These are phyloP conservation scores for Hypothenemus hampei DNA, from an alignment of 1,140 invertebrate genomes.

Conservation along the genomic window DNA sequence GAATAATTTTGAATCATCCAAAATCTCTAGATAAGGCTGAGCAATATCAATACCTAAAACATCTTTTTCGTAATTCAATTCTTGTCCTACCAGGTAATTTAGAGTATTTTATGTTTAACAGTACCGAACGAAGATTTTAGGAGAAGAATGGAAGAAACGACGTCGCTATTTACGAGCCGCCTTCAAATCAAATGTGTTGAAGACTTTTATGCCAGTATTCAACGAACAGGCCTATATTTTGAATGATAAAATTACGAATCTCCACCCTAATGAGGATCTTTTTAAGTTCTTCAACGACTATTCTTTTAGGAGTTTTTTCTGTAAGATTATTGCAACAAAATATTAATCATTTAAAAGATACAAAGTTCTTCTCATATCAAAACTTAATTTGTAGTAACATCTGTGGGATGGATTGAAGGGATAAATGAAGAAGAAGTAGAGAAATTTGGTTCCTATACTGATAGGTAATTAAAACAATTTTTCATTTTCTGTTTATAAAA, in stretches of 20 bases:
- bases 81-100: neutral
- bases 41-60: neutral
- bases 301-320: conserved; percentile 2
- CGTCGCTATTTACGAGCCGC: neutral
- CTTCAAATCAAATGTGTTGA: neutral
- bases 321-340: too few species aligned
- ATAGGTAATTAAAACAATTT: too few species aligned
- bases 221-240: neutral
- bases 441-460: too few species aligned
- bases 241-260: neutral
- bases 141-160: neutral
- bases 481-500: too few species aligned
- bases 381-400: too few species aligned
- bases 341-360: too few species aligned
- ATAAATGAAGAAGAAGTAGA: too few species aligned
- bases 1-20: conserved; percentile 1
- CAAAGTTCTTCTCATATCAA: too few species aligned
- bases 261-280: neutral
- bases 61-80: neutral
- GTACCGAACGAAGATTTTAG: neutral
- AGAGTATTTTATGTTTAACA: neutral
- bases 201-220: neutral
- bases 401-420: too few species aligned
- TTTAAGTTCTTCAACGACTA: conserved; percentile 7
- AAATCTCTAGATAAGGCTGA: conserved; percentile 1